phyloP scores from a whole-genome alignment of 2,888 invertebrate genomes.

The Eristalis tenax region DNA sequence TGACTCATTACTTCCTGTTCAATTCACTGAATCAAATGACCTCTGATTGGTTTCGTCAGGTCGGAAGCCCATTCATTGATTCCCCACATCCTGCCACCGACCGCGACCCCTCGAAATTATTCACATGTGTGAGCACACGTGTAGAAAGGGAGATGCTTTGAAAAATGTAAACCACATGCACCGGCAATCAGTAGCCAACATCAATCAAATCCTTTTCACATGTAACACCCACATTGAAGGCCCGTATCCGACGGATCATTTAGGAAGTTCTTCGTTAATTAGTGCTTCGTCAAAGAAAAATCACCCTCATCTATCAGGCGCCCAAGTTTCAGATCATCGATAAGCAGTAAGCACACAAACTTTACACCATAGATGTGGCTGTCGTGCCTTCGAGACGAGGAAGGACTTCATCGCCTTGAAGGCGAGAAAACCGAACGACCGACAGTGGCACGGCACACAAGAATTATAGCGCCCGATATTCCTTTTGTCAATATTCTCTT shows the following conservation, averaged over 20 bases:
- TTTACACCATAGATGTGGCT: neutral
- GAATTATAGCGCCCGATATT: constrained; percentile 23
- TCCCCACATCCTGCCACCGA: neutral
- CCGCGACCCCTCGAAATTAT: neutral
- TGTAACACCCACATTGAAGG: neutral
- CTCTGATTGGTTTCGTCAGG: neutral
- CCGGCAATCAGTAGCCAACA: constrained; percentile 32
- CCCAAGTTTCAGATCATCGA: constrained; percentile 46
- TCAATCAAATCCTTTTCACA: constrained; percentile 35
- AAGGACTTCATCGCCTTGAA: constrained; percentile 14
- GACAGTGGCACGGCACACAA: neutral
- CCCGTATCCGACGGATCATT: neutral
- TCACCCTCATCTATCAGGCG: constrained; percentile 46
- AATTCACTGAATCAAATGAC: neutral
- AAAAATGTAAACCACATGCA: constrained; percentile 25
- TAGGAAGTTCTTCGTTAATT: constrained; percentile 18
- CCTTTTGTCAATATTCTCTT: constrained; percentile 57
- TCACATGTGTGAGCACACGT: neutral
- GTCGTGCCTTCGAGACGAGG: neutral
- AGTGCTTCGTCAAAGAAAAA: constrained; percentile 38
- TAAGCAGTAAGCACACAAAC: constrained; percentile 29
- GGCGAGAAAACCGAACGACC: neutral
- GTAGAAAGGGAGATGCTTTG: neutral
- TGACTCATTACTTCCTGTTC: neutral
- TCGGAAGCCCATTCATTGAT: neutral